Base-by-base conservation (phyloP, 2,888 invertebrate genomes). In the Ormia ochracea region DNA sequence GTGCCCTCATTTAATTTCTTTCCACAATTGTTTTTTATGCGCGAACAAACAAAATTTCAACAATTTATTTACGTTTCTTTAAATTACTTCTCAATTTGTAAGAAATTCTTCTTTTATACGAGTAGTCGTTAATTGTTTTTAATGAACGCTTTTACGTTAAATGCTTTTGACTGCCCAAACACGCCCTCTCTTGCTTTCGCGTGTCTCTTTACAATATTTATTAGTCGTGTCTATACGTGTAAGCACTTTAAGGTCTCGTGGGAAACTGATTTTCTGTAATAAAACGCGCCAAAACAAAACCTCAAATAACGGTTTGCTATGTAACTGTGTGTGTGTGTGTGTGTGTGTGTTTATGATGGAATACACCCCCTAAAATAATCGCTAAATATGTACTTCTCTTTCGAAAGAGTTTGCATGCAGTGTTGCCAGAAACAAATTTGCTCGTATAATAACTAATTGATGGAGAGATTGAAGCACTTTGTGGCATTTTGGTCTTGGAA, bases 281-380 rank as follows among this genome's bases (percentile, higher is more conserved):
- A 28, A 50, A 41, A 33, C 58, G 69, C 74, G 74, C 78, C 74
- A 74, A 74, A 74, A 74, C 28, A 52, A 48, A 74, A 38, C 73
- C 41, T 58, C 41, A 19, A 14, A 2, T 5, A 38, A n/a, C 5
- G 10, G 3, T 26, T 14, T n/a, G n/a, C n/a, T n/a, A n/a, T n/a
- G n/a, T n/a, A n/a, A n/a, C n/a, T n/a, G n/a, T n/a, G n/a, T n/a
- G 7, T 9, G 17, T 1, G 1, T 6, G 41, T n/a, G n/a, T 38
- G 38, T n/a, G 38, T 36, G n/a, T 14, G 38, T 38, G 38, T n/a
- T 2, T 17, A 4, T 28, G 3, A 6, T 26, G 14, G 4, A 7
- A 33, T 6, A 72, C 72, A 78, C 28, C 58, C 72, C 48, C 33
- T 69, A 61, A 48, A 26, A 63, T 26, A 41, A 9, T 31, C n/a